A percentile compares a stretch with the other conserved stretches of the same genome.
Conservation (phyloP, 2,797 vertebrate genomes). For the Natrix natrix region DNA sequence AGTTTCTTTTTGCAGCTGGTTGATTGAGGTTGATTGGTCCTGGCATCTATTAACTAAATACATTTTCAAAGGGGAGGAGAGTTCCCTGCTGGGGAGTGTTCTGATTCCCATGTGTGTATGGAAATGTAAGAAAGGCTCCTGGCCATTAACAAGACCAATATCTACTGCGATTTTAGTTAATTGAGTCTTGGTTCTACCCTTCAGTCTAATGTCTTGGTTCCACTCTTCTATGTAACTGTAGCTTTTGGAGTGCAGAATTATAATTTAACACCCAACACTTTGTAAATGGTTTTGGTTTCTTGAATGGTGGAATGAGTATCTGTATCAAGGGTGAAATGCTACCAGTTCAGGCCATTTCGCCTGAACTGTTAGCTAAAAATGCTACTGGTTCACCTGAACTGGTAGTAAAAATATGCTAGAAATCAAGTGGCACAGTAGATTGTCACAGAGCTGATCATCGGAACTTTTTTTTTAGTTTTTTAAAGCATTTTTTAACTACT, state of each 20-base stretch:
- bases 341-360: no score
- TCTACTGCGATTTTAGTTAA: not conserved
- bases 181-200: not conserved
- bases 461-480: no score
- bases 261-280: not conserved
- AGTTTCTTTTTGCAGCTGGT: not conserved
- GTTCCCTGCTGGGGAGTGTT: not conserved
- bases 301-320: not conserved
- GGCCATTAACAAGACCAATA: not conserved
- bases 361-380: no score
- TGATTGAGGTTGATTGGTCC: not conserved
- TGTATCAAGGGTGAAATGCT: not conserved
- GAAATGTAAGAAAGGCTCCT: not conserved
- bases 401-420: no score
- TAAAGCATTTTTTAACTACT: no score
- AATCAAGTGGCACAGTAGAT: no score
- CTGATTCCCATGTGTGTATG: not conserved
- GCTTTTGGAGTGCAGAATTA: not conserved
- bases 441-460: no score
- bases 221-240: not conserved
- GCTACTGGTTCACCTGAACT: no score
- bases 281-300: not conserved
- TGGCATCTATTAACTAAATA: not conserved
- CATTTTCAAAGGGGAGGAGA: not conserved
- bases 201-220: not conserved